A percentile compares a stretch with the other conserved stretches of the same genome.
Evolutionary conservation across 2,797 vertebrate genomes (phyloP).

Genomic region (Anisognathus igniventris): DNA sequence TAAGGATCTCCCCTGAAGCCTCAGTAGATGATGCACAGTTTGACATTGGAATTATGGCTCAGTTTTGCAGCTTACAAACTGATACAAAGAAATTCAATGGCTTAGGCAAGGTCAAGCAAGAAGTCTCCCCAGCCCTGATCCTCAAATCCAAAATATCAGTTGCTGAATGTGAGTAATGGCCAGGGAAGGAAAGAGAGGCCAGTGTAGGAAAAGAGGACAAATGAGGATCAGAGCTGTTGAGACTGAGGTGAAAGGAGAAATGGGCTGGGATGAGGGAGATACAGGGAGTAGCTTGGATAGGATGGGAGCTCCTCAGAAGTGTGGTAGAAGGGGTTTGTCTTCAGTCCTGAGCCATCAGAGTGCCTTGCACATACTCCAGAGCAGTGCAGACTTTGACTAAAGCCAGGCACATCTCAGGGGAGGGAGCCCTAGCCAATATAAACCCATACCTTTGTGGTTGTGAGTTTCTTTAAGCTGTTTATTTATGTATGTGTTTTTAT

Average conservation of each 20-base stretch:
- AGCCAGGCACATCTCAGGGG: background rate
- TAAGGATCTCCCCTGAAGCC: background rate
- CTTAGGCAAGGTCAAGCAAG: background rate
- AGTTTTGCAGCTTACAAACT: background rate
- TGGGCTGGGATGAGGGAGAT: background rate
- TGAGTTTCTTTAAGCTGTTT: background rate
- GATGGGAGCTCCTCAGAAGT: background rate
- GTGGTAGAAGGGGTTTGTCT: background rate
- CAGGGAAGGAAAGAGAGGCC: background rate
- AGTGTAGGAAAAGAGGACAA: background rate
- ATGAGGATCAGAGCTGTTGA: background rate
- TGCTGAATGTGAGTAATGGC: background rate
- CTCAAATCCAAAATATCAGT: background rate
- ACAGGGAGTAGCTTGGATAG: background rate
- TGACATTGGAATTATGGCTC: background rate
- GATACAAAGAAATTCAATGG: background rate
- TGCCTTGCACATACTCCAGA: background rate
- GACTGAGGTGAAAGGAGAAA: background rate
- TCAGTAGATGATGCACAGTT: background rate
- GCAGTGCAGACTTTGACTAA: background rate
- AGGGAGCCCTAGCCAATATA: background rate
- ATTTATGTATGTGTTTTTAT: background rate
- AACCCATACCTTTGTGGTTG: background rate
- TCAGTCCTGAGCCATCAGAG: background rate
- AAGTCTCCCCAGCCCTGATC: background rate